Base-by-base conservation (phyloP, 2,888 invertebrate genomes). In the Diploptera punctata region DNA sequence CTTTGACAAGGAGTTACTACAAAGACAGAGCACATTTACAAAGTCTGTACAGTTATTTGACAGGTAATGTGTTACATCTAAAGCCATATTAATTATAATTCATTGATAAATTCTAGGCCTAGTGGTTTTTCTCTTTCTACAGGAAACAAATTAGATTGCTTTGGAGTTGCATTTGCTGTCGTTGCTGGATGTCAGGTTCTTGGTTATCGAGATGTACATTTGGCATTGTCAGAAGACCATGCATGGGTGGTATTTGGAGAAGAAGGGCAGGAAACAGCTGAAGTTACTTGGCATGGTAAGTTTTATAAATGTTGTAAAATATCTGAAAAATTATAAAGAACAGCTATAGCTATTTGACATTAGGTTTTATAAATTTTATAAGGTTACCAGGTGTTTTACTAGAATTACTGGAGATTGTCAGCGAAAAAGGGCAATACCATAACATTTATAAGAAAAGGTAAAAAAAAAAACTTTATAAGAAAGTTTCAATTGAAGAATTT, bases 161-260 rank as follows among this genome's bases (percentile, higher is more conserved):
- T 97, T 84, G 98, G 98, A 74, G 95, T 98, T n/a, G 97, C 98
- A 0, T 93, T 96, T 83, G 96, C 96, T 26, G 97, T 97, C 18
- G 96, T 97, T 1, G 97, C 97, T 16, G 97, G 95, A 0, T 97
- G 97, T 83, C 98, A 98, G 83, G 89, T 93, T 7, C 84, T 98
- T 60, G 96, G 95, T 1, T 95, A 92, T 81, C 88, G 89, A 76
- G 97, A 97, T 85, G 97, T 98, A 3, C 97, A 97, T 81, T 85
- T 98, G 72, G 95, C 97, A 1, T 86, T 98, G 78, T 97, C 97
- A 0, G 98, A 98, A 84, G 98, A 98, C 83, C 98, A 98, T 83
- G 97, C 97, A 9, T 98, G 98, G 98, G 96, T 98, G 43, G 93
- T 96, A 44, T 98, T 97, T 85, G 97, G 97, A 1, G 92, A 94